Evolutionary conservation across 2,888 invertebrate genomes (phyloP).

Genomic region (Clivina fossor): DNA sequence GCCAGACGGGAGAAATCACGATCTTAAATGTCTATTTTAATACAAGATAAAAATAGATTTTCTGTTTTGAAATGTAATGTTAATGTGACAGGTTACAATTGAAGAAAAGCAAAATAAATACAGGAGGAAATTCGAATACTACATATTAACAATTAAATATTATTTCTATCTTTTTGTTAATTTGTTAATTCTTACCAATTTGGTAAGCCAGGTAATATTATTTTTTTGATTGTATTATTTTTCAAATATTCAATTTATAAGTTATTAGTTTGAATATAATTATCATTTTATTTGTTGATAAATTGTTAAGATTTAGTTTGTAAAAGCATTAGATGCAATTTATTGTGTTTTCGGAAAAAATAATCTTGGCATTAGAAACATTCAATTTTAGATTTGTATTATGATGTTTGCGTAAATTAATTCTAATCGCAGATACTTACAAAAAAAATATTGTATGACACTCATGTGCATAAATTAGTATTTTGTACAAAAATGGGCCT

Average conservation of each 20-base stretch:
- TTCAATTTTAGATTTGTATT: no score
- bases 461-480: no score
- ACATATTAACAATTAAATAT: slow-evolving; percentile 3
- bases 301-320: not conserved
- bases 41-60: slow-evolving; percentile 28
- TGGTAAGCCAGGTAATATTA: slow-evolving; percentile 26
- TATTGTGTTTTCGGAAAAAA: no score
- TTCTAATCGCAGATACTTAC: no score
- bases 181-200: not conserved
- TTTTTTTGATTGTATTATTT: not conserved
- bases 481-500: no score
- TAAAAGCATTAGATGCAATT: not conserved
- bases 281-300: no score
- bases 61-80: no score
- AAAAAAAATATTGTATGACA: no score
- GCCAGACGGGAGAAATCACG: slow-evolving; percentile 17
- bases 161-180: not conserved
- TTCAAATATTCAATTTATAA: not conserved
- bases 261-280: not conserved
- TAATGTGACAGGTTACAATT: slow-evolving; percentile 15
- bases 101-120: not conserved
- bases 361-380: no score
- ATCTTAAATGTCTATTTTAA: slow-evolving; percentile 25
- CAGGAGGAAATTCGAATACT: not conserved
- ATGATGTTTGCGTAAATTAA: no score